A percentile compares a stretch with the other conserved stretches of the same genome.
Evolutionary conservation across 2,797 vertebrate species (phyloP).

Genomic region (Poecilia velifera): DNA sequence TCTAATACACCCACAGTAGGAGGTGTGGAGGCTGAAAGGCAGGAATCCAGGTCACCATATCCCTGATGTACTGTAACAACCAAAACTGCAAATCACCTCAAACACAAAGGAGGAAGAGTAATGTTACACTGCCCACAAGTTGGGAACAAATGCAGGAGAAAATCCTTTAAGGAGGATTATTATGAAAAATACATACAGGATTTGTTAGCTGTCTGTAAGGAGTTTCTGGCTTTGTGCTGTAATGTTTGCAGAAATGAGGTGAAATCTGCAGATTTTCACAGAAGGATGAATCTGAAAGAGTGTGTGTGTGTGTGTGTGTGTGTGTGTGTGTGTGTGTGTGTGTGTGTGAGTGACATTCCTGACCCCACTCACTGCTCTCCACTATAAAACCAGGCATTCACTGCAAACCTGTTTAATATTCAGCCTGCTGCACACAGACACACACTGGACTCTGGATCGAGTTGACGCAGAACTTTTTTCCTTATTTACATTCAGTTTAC

Average conservation of each 20-base stretch:
- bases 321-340: constrained; percentile 22
- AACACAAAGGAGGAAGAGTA: constrained; percentile 7
- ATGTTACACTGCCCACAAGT: neutral
- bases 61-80: constrained; percentile 41
- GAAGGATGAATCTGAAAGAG: constrained; percentile 11
- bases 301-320: constrained; percentile 18
- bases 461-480: neutral
- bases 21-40: constrained; percentile 10
- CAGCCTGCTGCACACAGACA: constrained; percentile 32
- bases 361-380: constrained; percentile 69
- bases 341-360: constrained; percentile 70
- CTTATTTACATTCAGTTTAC: neutral
- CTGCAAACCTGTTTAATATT: constrained; percentile 63
- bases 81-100: constrained; percentile 14
- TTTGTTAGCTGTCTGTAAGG: neutral
- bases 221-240: neutral
- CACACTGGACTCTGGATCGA: neutral
- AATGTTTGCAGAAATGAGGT: constrained; percentile 4
- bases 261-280: constrained; percentile 33
- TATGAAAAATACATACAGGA: neutral
- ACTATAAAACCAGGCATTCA: constrained; percentile 77
- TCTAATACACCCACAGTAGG: neutral
- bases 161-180: neutral
- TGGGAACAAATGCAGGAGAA: constrained; percentile 13
- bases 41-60: constrained; percentile 31